Conservation (phyloP, 2,113 vertebrate genomes). For the Arizona elegans region DNA sequence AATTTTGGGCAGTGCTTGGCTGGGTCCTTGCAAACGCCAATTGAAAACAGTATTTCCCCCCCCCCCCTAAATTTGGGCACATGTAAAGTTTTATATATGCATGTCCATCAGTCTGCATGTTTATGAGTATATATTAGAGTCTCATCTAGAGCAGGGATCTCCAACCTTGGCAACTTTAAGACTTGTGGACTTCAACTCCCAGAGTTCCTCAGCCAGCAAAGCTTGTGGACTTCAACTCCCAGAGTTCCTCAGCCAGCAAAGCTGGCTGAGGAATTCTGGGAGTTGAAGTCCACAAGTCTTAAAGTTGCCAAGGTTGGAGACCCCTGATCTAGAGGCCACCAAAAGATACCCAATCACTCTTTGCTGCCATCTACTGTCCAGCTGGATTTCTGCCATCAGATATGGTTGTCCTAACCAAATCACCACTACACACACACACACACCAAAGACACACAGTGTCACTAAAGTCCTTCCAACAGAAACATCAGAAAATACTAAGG, state of each 20-base stretch:
- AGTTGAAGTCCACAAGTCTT: no score
- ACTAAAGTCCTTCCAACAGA: not conserved
- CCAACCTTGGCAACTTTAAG: no score
- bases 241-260: no score
- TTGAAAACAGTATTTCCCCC: not conserved
- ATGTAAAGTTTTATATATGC: not conserved
- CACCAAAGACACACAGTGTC: not conserved
- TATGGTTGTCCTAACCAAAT: not conserved
- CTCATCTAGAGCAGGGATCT: no score
- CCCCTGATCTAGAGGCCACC: no score
- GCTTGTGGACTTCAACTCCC: no score
- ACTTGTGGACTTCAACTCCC: no score
- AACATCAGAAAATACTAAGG: not conserved
- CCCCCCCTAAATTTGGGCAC: not conserved
- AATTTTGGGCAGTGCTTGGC: not conserved
- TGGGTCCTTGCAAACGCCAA: not conserved
- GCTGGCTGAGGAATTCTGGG: no score
- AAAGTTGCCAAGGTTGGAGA: no score
- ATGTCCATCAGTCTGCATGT: not conserved
- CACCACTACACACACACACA: no score
- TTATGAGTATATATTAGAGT: not conserved
- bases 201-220: no score
- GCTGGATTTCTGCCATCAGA: not conserved
- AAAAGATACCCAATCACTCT: not conserved
- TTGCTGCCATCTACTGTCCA: not conserved